phyloP scores from a whole-genome alignment of 2,888 invertebrate species.

The Chymomyza amoena region DNA sequence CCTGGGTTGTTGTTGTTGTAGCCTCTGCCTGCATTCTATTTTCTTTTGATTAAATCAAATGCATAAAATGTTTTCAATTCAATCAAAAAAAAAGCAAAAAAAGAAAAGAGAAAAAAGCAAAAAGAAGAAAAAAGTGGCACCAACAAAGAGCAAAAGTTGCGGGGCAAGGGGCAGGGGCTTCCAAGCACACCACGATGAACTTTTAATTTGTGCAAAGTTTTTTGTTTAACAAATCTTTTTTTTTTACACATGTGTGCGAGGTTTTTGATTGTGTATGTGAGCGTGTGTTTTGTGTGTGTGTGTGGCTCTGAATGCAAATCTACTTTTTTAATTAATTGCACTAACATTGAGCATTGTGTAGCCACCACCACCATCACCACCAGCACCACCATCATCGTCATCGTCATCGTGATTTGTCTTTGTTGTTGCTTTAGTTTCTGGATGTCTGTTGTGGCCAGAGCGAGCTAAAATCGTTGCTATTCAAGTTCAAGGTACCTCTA shows the following conservation, averaged over 20 bases:
- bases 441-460: conserved; percentile 13
- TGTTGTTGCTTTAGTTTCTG: conserved; percentile 6
- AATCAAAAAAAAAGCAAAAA: conserved; percentile 39
- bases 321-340: conserved; percentile 67
- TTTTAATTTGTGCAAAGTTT: conserved; percentile 45
- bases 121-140: not conserved
- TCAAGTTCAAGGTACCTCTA: conserved; percentile 56
- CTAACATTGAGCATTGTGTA: conserved; percentile 41
- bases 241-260: conserved; percentile 9
- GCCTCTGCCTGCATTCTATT: conserved; percentile 40
- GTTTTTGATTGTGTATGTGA: not conserved
- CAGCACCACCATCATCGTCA: too few species aligned
- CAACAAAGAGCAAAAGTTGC: conserved; percentile 19
- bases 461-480: conserved; percentile 37
- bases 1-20: not conserved
- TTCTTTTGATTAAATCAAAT: conserved; percentile 71
- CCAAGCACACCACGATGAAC: conserved; percentile 27
- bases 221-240: conserved; percentile 18
- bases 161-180: conserved; percentile 14
- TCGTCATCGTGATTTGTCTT: conserved; percentile 14
- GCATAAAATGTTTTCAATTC: conserved; percentile 71
- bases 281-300: conserved; percentile 3
- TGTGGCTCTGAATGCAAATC: conserved; percentile 30
- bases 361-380: too few species aligned
- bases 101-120: conserved; percentile 10